Percentiles rank a stretch among this genome's conserved stretches.
These are phyloP conservation scores for Ormyrus labotus DNA, from an alignment of 2,888 invertebrate genomes.

Conservation along the genomic window DNA sequence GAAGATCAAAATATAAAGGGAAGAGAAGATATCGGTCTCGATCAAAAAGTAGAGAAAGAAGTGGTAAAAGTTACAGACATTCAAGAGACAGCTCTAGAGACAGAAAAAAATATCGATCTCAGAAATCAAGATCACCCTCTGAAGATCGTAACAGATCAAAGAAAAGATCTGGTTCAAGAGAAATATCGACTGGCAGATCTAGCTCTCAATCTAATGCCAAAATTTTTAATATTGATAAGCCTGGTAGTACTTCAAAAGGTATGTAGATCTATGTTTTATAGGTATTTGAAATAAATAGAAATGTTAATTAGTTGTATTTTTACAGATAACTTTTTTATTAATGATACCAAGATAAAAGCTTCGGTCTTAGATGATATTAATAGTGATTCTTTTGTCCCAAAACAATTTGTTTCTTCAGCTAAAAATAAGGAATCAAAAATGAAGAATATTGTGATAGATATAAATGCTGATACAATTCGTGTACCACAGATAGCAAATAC, in stretches of 20 bases:
- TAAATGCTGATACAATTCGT: conserved; percentile 83
- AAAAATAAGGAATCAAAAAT: conserved; percentile 79
- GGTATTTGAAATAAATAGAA: background rate
- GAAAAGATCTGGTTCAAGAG: conserved; percentile 68
- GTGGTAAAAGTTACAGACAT: conserved; percentile 67
- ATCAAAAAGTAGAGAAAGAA: conserved; percentile 69
- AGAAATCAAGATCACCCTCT: conserved; percentile 67
- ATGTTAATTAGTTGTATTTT: conserved; percentile 34
- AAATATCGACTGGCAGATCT: conserved; percentile 71
- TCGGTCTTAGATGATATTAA: conserved; percentile 84
- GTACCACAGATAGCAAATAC: conserved; percentile 77
- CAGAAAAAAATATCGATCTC: conserved; percentile 66
- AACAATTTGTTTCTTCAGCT: conserved; percentile 78
- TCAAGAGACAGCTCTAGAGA: conserved; percentile 69
- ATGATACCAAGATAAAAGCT: conserved; percentile 69
- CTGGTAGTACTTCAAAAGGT: conserved; percentile 65
- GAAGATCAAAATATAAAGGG: conserved; percentile 68
- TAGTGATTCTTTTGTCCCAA: conserved; percentile 82
- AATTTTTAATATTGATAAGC: conserved; percentile 62
- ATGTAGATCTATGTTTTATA: conserved; percentile 4
- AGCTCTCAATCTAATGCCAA: conserved; percentile 69
- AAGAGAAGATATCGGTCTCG: conserved; percentile 68
- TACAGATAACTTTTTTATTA: conserved; percentile 68
- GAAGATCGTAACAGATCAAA: conserved; percentile 65
- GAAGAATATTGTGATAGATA: conserved; percentile 85